phyloP scores from a whole-genome alignment of 2,888 invertebrate species.

The Tortrix viridana region DNA sequence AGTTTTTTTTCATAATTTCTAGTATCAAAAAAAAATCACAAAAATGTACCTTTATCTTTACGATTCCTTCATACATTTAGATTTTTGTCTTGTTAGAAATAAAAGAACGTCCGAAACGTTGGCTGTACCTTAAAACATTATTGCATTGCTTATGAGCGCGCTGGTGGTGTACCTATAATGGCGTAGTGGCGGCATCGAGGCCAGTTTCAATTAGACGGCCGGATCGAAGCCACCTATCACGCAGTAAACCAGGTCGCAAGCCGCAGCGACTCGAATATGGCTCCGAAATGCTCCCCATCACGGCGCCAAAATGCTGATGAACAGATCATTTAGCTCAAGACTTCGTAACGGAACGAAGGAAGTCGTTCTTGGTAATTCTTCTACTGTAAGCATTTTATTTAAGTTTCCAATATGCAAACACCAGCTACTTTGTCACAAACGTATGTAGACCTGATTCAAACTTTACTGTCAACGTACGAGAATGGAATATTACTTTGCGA shows the following conservation, averaged over 20 bases:
- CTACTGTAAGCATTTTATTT: conserved; percentile 23
- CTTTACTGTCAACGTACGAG: too few relatives aligned
- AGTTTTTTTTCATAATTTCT: neutral
- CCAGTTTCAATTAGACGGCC: conserved; percentile 66
- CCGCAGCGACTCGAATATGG: conserved; percentile 23
- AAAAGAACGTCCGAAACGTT: conserved; percentile 31
- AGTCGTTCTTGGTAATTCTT: conserved; percentile 87
- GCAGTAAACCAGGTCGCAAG: conserved; percentile 46
- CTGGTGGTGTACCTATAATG: conserved; percentile 44
- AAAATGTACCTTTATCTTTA: neutral
- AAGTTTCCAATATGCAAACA: conserved; percentile 1
- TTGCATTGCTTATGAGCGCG: conserved; percentile 49
- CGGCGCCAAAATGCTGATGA: conserved; percentile 64
- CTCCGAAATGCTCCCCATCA: conserved; percentile 42
- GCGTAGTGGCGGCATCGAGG: conserved; percentile 51
- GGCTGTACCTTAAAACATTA: conserved; percentile 48
- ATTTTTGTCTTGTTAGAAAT: too few relatives aligned
- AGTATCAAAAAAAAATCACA: too few relatives aligned
- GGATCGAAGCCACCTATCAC: conserved; percentile 55
- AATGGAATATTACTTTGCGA: neutral
- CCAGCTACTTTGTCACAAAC: too few relatives aligned
- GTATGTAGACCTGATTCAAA: too few relatives aligned
- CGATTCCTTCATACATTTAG: too few relatives aligned
- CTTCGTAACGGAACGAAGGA: conserved; percentile 87
- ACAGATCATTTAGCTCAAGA: conserved; percentile 80